phyloP scores from a whole-genome alignment of 2,797 vertebrate genomes.

The Poeciliopsis presidionis region DNA sequence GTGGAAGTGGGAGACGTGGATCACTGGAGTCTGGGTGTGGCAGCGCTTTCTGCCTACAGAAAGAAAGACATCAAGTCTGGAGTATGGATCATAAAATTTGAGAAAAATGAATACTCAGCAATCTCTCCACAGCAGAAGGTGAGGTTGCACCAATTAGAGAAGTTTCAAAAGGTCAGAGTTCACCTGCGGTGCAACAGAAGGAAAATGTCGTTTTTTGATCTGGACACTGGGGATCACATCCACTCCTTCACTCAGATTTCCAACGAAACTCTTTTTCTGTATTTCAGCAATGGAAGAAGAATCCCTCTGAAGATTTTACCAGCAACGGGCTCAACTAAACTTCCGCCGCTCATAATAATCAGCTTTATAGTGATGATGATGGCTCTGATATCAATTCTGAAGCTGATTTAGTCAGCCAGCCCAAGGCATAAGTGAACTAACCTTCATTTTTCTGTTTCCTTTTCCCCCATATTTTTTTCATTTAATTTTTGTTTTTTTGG shows the following conservation, averaged over 20 bases:
- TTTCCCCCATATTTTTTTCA: too few relatives aligned
- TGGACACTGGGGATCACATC: background rate
- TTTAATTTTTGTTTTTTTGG: too few relatives aligned
- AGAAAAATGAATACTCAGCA: background rate
- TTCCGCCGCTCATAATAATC: background rate
- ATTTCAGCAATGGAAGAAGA: slow-evolving; percentile 7
- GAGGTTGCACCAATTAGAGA: background rate
- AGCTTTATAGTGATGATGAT: background rate
- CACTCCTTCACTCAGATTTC: background rate
- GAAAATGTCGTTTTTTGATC: background rate
- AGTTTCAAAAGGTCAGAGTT: background rate
- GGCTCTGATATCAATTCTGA: background rate
- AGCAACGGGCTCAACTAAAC: background rate
- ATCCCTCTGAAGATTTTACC: background rate
- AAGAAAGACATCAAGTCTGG: background rate
- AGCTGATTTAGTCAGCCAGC: background rate
- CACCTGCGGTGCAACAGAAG: background rate
- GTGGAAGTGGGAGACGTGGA: background rate
- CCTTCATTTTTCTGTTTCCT: too few relatives aligned
- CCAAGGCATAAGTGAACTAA: background rate
- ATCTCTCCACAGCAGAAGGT: background rate
- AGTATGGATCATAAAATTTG: background rate
- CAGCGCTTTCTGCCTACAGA: background rate
- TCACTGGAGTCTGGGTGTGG: background rate
- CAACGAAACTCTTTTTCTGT: background rate